Base-by-base conservation (phyloP, 2,113 vertebrate species). In the Cairina moschata region DNA sequence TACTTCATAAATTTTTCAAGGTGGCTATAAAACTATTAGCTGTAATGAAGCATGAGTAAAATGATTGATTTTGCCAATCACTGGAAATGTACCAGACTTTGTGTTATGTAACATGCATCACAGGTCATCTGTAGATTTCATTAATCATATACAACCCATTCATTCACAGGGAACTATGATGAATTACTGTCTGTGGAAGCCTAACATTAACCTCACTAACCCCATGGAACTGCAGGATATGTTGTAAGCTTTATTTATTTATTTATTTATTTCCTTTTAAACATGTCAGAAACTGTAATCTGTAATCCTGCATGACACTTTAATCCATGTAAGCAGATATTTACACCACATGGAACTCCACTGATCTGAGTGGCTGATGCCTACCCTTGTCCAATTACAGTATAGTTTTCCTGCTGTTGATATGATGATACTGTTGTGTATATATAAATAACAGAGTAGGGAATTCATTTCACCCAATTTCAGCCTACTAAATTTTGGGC, bases 31-130 rank as follows among this genome's bases (percentile, higher is more conserved):
- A 95, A 77, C 74, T 77, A 81, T 67, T 73, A 63, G 55, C 67
- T 71, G 55, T 76, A 86, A 93, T 86, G 75, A 94, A 86, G 59
- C 38, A 46, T 68, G 66, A 77, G 16, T 40, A 34, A 83, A 81
- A 75, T 91, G 90, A 91, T 54, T 90, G 93, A 96, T 93, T 96
- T 94, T 90, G 85, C 75, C 73, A 78, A 42, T 96, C 72, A 44
- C 17, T 73, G 67, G 44, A 82, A 93, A 87, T 21, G 54, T 90
- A 84, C 34, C 46, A 90, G 88, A 48, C 68, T 46, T 77, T 83
- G 52, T 78, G 22, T 96, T 96, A 78, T 8, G 26, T 68, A 96
- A 96, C 29, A n/a, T 17, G 68, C 50, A 71, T 63, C 22, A 3
- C 44, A 56, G 93, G 90, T 91, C 91, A 91, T 81, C 79, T 75